Conservation (phyloP, 2,113 vertebrate genomes). For the Condylura cristata region DNA sequence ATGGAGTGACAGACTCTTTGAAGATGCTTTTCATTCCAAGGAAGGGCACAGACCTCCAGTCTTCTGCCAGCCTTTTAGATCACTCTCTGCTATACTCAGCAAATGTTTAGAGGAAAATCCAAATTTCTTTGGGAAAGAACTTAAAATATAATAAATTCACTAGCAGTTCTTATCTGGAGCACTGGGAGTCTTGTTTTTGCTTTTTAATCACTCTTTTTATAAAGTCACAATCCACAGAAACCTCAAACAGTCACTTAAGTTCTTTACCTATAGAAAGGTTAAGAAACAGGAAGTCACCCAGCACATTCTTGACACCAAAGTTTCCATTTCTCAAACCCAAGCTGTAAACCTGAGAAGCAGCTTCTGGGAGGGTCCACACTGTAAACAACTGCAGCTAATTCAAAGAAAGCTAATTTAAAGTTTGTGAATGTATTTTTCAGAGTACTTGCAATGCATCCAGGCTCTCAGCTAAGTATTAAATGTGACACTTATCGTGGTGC, state of each 20-base stretch:
- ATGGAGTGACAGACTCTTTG: background rate
- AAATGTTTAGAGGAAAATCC: background rate
- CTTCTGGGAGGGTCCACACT: background rate
- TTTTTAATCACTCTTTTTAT: constrained; percentile 60
- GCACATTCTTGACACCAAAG: background rate
- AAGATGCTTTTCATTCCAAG: background rate
- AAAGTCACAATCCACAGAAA: constrained; percentile 61
- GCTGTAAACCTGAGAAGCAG: background rate
- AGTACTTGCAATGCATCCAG: background rate
- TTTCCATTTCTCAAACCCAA: constrained; percentile 40
- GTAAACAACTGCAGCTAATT: background rate
- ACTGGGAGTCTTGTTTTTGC: background rate
- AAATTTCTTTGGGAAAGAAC: background rate
- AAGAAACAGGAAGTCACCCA: background rate
- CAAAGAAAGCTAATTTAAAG: background rate
- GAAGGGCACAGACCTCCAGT: background rate
- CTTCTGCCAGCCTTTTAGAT: background rate
- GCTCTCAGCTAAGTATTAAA: background rate
- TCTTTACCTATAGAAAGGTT: constrained; percentile 34
- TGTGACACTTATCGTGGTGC: background rate
- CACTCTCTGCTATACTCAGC: background rate
- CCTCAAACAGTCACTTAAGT: constrained; percentile 49
- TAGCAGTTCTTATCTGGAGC: constrained; percentile 57
- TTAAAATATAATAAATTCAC: background rate
- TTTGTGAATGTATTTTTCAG: background rate